Evolutionary conservation across 2,888 invertebrate species (phyloP).

Genomic region (Bombylius major): DNA sequence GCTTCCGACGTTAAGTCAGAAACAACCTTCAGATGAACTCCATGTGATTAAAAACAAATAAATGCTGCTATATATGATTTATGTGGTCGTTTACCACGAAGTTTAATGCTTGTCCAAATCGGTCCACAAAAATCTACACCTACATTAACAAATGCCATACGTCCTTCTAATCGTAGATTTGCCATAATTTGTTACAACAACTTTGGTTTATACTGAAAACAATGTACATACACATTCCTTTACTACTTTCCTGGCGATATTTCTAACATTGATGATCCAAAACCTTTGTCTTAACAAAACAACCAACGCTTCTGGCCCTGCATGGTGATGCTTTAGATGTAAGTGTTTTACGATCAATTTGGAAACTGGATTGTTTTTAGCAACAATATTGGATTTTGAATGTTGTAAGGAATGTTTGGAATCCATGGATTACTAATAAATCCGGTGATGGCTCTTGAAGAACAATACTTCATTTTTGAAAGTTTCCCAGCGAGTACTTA

Average conservation of each 20-base stretch:
- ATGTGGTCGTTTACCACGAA: conserved; percentile 1
- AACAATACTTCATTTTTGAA: neutral
- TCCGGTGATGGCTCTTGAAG: neutral
- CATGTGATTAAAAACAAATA: conserved; percentile 9
- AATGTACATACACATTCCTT: conserved; percentile 8
- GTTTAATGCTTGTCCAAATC: conserved; percentile 9
- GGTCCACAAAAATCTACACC: conserved; percentile 16
- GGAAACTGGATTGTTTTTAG: conserved; percentile 6
- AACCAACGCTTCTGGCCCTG: conserved; percentile 5
- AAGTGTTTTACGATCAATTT: neutral
- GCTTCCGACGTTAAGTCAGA: conserved; percentile 12
- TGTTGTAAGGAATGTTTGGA: conserved; percentile 10
- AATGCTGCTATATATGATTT: conserved; percentile 15
- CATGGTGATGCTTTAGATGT: conserved; percentile 7
- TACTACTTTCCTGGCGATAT: conserved; percentile 2
- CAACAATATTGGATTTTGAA: conserved; percentile 17
- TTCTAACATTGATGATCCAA: conserved; percentile 6
- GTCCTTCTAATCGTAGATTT: conserved; percentile 7
- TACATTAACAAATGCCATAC: conserved; percentile 11
- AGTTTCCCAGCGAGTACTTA: neutral
- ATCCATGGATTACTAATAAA: conserved; percentile 6
- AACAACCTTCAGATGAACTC: conserved; percentile 14
- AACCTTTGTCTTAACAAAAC: conserved; percentile 3
- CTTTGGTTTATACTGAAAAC: conserved; percentile 4
- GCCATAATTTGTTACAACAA: conserved; percentile 14